These are phyloP conservation scores for Poliocrania exsul DNA, from an alignment of 2,797 vertebrate species.

Conservation along the genomic window DNA sequence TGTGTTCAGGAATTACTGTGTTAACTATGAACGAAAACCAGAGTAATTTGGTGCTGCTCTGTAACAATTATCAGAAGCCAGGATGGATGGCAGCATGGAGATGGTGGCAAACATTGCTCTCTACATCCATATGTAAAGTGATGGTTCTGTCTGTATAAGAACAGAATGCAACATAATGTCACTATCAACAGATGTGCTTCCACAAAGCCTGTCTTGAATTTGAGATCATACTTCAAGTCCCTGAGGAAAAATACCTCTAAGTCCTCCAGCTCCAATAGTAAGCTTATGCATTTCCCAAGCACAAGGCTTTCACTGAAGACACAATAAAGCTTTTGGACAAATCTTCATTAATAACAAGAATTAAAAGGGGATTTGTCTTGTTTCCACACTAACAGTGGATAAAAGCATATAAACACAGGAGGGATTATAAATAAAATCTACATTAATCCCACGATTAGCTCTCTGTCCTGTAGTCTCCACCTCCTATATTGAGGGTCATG, in stretches of 20 bases:
- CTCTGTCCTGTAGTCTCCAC: not conserved
- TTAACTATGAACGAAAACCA: not conserved
- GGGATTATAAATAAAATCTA: constrained; percentile 56
- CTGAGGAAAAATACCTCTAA: not conserved
- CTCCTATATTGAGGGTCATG: not conserved
- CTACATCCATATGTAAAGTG: rapidly evolving
- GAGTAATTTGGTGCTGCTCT: not conserved
- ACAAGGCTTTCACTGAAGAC: not conserved
- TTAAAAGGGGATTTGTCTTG: constrained; percentile 60
- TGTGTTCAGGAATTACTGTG: not conserved
- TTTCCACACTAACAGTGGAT: constrained; percentile 51
- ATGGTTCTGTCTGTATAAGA: not conserved
- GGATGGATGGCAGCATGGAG: no score
- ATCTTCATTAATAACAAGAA: constrained; percentile 46
- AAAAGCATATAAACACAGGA: constrained; percentile 47
- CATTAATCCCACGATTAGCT: constrained; percentile 54
- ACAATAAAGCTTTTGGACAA: constrained; percentile 35
- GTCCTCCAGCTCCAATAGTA: not conserved
- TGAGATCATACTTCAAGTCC: not conserved
- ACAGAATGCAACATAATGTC: rapidly evolving
- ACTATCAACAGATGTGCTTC: not conserved
- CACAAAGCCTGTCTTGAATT: not conserved
- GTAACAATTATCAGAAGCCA: not conserved
- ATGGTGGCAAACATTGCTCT: not conserved
- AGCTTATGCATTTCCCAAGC: not conserved